These are phyloP conservation scores for Eupeodes latifasciatus DNA, from an alignment of 2,888 invertebrate genomes.

Conservation along the genomic window DNA sequence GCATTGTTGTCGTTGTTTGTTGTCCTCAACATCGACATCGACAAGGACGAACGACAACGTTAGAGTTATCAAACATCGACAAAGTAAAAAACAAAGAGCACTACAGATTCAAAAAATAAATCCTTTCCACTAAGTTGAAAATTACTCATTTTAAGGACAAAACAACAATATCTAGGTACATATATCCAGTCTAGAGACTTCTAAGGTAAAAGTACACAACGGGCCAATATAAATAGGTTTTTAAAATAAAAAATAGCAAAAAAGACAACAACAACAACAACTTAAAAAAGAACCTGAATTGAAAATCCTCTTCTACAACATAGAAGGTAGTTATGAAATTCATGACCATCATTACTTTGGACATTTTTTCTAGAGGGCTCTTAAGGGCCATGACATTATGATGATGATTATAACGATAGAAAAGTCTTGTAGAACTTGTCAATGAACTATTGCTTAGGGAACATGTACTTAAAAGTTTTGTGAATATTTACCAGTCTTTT, in stretches of 20 bases:
- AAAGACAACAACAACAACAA: too few relatives aligned
- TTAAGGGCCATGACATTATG: slow-evolving; percentile 2
- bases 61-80: slow-evolving; percentile 9
- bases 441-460: slow-evolving; percentile 28
- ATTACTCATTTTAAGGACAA: slow-evolving; percentile 38
- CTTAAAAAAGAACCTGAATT: background rate
- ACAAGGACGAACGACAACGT: slow-evolving; percentile 12
- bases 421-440: slow-evolving; percentile 36
- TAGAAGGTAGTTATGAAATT: slow-evolving; percentile 44
- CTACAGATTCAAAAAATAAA: slow-evolving; percentile 31
- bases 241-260: background rate
- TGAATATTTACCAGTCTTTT: slow-evolving; percentile 54
- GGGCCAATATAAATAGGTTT: slow-evolving; percentile 22
- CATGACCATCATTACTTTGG: slow-evolving; percentile 51
- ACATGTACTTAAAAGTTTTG: slow-evolving; percentile 42
- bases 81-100: background rate
- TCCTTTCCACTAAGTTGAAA: slow-evolving; percentile 38
- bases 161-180: background rate
- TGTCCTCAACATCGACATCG: slow-evolving; percentile 11
- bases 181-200: background rate
- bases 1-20: slow-evolving; percentile 10
- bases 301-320: slow-evolving; percentile 3
- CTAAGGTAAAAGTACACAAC: slow-evolving; percentile 33
- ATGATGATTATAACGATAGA: slow-evolving; percentile 11
- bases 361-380: slow-evolving; percentile 45